Evolutionary conservation across 2,113 vertebrate species (phyloP), one percentile per base, ranked within the genome.

Genomic region (Hippocampus abdominalis): DNA sequence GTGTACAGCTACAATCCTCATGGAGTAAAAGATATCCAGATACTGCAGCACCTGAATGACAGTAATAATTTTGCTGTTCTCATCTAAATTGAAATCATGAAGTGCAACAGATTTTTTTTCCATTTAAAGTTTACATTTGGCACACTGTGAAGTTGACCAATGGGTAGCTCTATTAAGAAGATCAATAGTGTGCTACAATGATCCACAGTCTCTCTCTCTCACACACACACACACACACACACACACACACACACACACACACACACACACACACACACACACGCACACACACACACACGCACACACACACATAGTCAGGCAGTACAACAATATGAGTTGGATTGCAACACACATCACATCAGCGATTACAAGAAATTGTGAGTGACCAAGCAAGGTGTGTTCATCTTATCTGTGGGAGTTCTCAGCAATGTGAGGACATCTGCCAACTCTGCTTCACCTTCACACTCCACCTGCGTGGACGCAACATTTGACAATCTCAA

Each of bases 381-480:
- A 59, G 72, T 49, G 61, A 81, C 75, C 72, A 51, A 51, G 78
- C 15, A 32, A 82, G 85, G 84, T 67, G 85, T 79, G 82, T 79
- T 72, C 49, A 4, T 18, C 76, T 88, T 85, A 87, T 87, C 84
- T 74, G 0, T 54, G 54, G 63, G 44, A 63, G 0, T 53, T 76
- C 39, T 70, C 5, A 6, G 59, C 67, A 69, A 86, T 81, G 80
- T 83, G 53, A 84, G 61, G 1, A 23, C 51, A 12, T 68, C 27
- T 10, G 5, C 71, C 23, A 29, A 73, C 57, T 64, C 42, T 23
- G 40, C n/a, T 16, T 27, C 65, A 64, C 25, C 56, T 56, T 57
- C 60, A 46, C 44, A 46, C 44, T 48, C n/a, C 18, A 66, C 71
- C 70, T 72, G 68, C 0, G 18, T 5, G 46, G 66, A 77, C 61